Conservation (phyloP, 1,140 invertebrate species). For the Xylocopa sonorina region DNA sequence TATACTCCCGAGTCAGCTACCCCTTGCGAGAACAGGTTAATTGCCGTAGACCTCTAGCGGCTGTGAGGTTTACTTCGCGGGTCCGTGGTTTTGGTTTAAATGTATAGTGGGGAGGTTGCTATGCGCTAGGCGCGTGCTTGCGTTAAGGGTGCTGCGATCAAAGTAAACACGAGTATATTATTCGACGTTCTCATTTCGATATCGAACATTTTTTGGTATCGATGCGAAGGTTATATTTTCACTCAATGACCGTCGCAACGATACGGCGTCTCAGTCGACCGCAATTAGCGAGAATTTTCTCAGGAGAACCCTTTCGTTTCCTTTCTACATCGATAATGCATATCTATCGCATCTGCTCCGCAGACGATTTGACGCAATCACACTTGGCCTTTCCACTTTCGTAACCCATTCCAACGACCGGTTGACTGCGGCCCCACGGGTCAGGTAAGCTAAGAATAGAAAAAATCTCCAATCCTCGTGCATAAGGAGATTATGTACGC, state of each 20-base stretch:
- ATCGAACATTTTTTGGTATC: too few species aligned
- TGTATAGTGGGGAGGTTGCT: too few species aligned
- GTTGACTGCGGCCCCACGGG: neutral
- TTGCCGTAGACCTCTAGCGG: too few species aligned
- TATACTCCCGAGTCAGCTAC: too few species aligned
- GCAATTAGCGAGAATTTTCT: conserved; percentile 72
- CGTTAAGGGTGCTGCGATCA: too few species aligned
- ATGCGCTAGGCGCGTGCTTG: too few species aligned
- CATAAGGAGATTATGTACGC: neutral
- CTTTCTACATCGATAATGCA: conserved; percentile 35
- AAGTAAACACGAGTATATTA: too few species aligned
- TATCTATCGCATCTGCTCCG: neutral
- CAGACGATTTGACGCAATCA: conserved; percentile 8
- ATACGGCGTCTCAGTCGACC: conserved; percentile 68
- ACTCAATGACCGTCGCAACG: conserved; percentile 38
- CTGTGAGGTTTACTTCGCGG: too few species aligned
- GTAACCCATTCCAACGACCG: neutral
- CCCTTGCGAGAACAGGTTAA: too few species aligned
- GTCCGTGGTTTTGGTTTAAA: too few species aligned
- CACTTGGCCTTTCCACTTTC: conserved; percentile 7
- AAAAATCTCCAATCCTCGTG: neutral
- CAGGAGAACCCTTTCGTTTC: conserved; percentile 21
- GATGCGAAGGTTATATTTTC: too few species aligned
- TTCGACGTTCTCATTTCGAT: too few species aligned
- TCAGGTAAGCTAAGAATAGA: neutral